phyloP scores from a whole-genome alignment of 37 sponge, comb jelly and placozoan species.

The Tethya wilhelma region DNA sequence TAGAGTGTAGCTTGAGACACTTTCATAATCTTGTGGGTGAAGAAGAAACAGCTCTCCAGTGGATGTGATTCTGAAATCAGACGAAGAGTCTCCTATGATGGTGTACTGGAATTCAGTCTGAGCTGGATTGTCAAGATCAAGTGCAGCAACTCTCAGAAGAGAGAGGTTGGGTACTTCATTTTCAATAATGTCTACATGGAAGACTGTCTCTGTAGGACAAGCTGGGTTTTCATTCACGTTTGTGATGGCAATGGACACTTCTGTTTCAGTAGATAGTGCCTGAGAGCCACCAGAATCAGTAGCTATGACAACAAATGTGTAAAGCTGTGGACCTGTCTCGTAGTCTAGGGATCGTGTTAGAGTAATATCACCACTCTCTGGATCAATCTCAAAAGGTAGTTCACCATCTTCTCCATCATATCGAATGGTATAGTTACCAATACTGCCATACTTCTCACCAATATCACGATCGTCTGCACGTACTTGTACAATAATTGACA shows the following conservation, averaged over 20 bases:
- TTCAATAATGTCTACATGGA: constrained; percentile 13
- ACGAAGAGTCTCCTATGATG: neutral
- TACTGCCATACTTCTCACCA: constrained; percentile 23
- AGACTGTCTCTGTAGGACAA: constrained; percentile 1
- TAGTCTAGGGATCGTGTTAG: constrained; percentile 43
- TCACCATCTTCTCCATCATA: neutral
- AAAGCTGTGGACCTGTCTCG: constrained; percentile 5
- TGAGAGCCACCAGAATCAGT: constrained; percentile 41
- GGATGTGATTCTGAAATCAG: constrained; percentile 10
- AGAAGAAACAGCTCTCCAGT: constrained; percentile 27
- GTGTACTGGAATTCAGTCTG: neutral
- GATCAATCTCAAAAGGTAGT: constrained; percentile 45
- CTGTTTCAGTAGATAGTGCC: constrained; percentile 23
- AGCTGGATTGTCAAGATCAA: neutral
- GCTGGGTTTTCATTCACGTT: constrained; percentile 63
- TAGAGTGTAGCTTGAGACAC: neutral
- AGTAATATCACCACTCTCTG: constrained; percentile 47
- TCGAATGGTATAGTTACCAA: constrained; percentile 13
- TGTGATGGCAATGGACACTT: constrained; percentile 30
- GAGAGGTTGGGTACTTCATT: constrained; percentile 23
- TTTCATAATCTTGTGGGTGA: constrained; percentile 28
- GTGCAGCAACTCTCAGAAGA: constrained; percentile 5
- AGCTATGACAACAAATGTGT: constrained; percentile 47
- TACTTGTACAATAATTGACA: constrained; percentile 19
- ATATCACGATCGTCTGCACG: constrained; percentile 30